Conservation (phyloP, 2,797 vertebrate species). For the Eulemur mongoz region DNA sequence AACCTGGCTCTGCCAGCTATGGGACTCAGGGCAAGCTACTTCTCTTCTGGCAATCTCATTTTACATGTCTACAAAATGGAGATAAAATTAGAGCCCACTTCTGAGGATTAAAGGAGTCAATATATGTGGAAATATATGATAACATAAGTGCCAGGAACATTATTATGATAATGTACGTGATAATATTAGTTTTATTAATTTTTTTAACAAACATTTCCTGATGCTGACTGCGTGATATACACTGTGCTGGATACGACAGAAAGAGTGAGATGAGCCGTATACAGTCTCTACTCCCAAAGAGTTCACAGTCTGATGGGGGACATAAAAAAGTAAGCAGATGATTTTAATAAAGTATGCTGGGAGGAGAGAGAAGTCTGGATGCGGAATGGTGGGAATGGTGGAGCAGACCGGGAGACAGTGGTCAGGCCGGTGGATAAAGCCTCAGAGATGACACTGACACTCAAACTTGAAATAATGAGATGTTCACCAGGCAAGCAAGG, state of each 20-base stretch:
- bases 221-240: background rate
- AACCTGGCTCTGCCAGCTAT: background rate
- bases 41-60: conserved; percentile 45
- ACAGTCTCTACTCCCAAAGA: background rate
- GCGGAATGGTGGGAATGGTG: background rate
- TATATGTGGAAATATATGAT: background rate
- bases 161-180: background rate
- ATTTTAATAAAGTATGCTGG: conserved; percentile 35
- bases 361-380: conserved; percentile 1
- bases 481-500: background rate
- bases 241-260: background rate
- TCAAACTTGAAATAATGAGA: background rate
- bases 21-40: background rate
- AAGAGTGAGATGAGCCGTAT: conserved; percentile 5
- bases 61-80: conserved; percentile 15
- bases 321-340: conserved; percentile 24
- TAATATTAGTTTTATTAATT: background rate
- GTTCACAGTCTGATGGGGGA: background rate
- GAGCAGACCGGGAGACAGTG: background rate
- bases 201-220: conserved; percentile 16
- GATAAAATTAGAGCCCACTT: conserved; percentile 34
- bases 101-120: conserved; percentile 15
- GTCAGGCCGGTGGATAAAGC: background rate
- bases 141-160: background rate
- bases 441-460: conserved; percentile 8